phyloP scores from a whole-genome alignment of 2,113 vertebrate genomes.

The Glaucidium brasilianum region DNA sequence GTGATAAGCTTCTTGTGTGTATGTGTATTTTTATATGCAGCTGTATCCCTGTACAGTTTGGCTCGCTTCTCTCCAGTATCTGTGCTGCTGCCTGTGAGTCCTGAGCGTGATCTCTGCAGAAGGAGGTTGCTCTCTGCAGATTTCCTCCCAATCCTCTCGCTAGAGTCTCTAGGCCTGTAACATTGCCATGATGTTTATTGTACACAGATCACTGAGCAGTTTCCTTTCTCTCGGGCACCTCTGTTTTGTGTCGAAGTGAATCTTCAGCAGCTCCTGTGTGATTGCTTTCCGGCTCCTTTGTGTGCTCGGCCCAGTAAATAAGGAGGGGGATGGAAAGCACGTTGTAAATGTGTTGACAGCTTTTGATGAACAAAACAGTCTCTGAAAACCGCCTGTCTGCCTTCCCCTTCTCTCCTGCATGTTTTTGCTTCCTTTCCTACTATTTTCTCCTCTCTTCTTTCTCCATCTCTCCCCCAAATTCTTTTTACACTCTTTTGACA shows the following conservation, averaged over 20 bases:
- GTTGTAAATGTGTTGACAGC: not conserved
- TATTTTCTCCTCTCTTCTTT: not conserved
- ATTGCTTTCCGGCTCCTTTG: not conserved
- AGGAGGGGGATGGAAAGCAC: not conserved
- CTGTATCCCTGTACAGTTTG: not conserved
- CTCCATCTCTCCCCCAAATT: not conserved
- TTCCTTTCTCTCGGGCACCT: conserved; percentile 35
- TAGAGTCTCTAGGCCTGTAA: not conserved
- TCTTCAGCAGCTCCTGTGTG: not conserved
- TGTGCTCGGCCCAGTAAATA: not conserved
- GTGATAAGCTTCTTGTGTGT: not conserved
- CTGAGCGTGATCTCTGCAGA: not conserved
- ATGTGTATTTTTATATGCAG: not conserved
- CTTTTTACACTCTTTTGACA: not conserved
- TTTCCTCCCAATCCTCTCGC: not conserved
- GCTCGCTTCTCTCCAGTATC: not conserved
- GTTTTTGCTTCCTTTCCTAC: not conserved
- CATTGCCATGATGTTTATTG: not conserved
- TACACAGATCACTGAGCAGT: not conserved
- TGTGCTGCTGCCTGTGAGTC: not conserved
- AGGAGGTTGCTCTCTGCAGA: not conserved
- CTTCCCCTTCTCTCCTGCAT: not conserved
- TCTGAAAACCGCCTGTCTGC: not conserved
- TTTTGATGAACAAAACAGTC: not conserved
- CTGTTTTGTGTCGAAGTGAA: not conserved